Conservation (phyloP, 2,888 invertebrate genomes). For the Drosophila melanosoma region DNA sequence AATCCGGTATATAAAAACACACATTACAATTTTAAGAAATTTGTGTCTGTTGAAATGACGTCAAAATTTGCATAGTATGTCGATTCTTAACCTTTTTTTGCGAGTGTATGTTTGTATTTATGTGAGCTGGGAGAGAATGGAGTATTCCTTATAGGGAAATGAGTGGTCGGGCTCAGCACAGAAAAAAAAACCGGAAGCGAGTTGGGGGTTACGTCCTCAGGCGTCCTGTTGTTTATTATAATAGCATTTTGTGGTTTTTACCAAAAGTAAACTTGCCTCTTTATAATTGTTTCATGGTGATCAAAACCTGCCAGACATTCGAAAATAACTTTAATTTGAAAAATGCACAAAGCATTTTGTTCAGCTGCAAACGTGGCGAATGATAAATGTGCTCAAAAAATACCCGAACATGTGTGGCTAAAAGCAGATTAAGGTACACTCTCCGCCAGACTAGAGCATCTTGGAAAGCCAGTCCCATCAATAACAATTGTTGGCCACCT, state of each 20-base stretch:
- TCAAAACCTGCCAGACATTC: constrained; percentile 9
- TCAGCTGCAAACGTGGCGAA: constrained; percentile 53
- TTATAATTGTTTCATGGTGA: constrained; percentile 64
- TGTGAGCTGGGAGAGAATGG: not conserved
- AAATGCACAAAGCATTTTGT: constrained; percentile 23
- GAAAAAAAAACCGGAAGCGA: constrained; percentile 61
- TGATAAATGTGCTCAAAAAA: constrained; percentile 55
- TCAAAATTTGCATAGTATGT: not conserved
- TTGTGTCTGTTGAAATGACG: not conserved
- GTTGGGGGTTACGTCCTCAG: constrained; percentile 38
- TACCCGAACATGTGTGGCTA: not conserved
- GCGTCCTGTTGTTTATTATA: constrained; percentile 72
- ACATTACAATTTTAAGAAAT: not conserved
- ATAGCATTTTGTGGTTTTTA: constrained; percentile 74
- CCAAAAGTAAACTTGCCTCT: constrained; percentile 53
- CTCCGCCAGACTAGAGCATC: constrained; percentile 29
- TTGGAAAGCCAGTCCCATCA: constrained; percentile 57
- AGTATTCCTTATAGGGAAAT: constrained; percentile 5
- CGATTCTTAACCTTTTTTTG: accelerated
- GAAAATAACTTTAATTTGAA: constrained; percentile 35
- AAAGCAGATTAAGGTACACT: constrained; percentile 2
- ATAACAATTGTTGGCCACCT: constrained; percentile 65
- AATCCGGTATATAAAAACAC: not conserved
- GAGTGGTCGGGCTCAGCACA: constrained; percentile 13
- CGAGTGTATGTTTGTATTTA: not conserved